Conservation (phyloP, 1,140 invertebrate genomes). For the Anastatus disparis region DNA sequence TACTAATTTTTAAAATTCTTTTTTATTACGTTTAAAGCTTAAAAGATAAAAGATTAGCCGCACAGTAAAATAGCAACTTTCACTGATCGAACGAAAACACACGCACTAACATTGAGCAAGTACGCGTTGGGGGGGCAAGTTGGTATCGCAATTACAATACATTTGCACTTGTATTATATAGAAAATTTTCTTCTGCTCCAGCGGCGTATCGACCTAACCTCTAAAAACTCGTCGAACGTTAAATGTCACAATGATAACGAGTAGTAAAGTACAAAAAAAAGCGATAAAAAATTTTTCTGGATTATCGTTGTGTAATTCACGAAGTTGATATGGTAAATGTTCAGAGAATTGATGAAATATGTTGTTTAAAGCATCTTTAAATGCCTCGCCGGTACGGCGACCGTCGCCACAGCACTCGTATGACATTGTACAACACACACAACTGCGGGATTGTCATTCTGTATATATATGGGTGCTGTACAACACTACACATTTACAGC, state of each 20-base stretch:
- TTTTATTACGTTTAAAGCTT: too few relatives aligned
- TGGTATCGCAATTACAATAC: not conserved
- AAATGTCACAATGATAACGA: not conserved
- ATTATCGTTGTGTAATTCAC: not conserved
- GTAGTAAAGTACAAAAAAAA: not conserved
- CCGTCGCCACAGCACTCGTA: conserved; percentile 56
- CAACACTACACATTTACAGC: too few relatives aligned
- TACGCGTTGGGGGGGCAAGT: too few relatives aligned
- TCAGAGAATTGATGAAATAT: not conserved
- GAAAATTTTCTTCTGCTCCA: not conserved
- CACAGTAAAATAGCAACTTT: too few relatives aligned
- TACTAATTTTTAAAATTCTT: too few relatives aligned
- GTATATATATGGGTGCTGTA: too few relatives aligned
- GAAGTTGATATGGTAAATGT: not conserved
- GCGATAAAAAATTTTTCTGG: not conserved
- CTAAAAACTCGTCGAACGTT: not conserved
- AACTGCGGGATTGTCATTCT: too few relatives aligned
- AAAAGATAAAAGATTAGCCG: too few relatives aligned
- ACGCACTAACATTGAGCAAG: too few relatives aligned
- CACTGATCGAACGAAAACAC: not conserved
- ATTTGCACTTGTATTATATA: not conserved
- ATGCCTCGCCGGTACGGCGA: conserved; percentile 46
- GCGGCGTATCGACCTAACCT: conserved; percentile 20
- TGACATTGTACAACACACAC: conserved; percentile 56
- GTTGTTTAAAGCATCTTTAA: conserved; percentile 28